Evolutionary conservation across 37 sponge, comb jelly and placozoan genomes (phyloP), one percentile per base, ranked within the genome.

Genomic region (Chondrosia reniformis): DNA sequence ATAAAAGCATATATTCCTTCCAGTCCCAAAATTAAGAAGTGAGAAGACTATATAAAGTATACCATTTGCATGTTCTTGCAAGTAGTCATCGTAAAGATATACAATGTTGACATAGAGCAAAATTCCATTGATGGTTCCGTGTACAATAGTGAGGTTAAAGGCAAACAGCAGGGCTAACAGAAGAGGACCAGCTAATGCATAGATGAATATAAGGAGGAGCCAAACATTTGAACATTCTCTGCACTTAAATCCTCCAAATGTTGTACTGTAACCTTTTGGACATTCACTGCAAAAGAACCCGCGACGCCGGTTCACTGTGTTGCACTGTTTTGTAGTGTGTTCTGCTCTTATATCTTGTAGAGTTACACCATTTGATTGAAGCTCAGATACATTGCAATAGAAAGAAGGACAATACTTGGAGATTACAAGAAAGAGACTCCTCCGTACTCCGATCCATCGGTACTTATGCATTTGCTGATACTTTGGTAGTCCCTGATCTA

Each of bases 1-100:
- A 38, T 55, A 88, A 46, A 88, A 88, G 27, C 88, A 88, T n/a
- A 88, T 56, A 32, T 80, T 19, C 62, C 45, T 27, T 6, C 75
- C 75, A 1, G 42, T 33, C 22, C 82, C 83, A 34, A 85, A 61
- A 44, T 88, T 88, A 4, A 83, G 24, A 4, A 83, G 31, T 12
- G 84, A 83, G 24, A 83, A 8, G 25, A 78, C 62, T 22, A 83
- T 42, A 21, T 64, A 75, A 40, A 88, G 36, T 32, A 76, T 69
- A 8, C 46, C 72, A 34, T 38, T 30, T 5, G 22, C 33, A 13
- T 27, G 31, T 0, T 32, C 21, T 21, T 31, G 54, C 62, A 75
- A 74, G 38, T 76, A 57, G 45, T 76, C 55, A 6, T 31, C 33
- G 57, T 54, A 58, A 34, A 45, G 24, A 32, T 32, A 46, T 5